Evolutionary conservation across 2,888 invertebrate species (phyloP).

Genomic region (Opisthograptis luteolata): DNA sequence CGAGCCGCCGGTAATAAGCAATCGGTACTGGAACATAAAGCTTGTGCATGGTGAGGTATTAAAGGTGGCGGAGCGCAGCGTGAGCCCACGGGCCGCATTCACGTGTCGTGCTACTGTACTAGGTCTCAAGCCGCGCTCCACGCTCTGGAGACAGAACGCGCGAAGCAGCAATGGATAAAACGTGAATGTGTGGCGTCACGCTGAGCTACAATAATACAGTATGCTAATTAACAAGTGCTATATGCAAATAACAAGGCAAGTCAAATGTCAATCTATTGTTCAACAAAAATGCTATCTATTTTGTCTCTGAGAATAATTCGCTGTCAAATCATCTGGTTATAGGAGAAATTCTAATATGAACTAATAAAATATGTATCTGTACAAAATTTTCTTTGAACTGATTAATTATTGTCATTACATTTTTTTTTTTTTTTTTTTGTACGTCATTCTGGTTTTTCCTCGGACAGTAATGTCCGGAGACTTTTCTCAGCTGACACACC

Average conservation of each 20-base stretch:
- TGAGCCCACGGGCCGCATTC: constrained; percentile 15
- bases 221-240: constrained; percentile 19
- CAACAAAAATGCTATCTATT: constrained; percentile 3
- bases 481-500: no score
- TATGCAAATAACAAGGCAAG: no score
- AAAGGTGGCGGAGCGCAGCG: constrained; percentile 23
- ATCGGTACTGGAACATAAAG: constrained; percentile 36
- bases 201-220: no score
- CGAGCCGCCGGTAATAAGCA: constrained; percentile 30
- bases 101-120: neutral
- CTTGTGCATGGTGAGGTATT: constrained; percentile 30
- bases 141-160: neutral
- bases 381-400: no score
- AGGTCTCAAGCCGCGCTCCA: neutral
- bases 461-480: no score
- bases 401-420: no score
- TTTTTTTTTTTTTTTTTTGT: no score
- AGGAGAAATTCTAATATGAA: no score
- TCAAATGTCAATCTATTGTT: constrained; percentile 8
- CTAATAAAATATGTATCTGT: no score
- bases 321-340: no score
- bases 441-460: no score
- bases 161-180: neutral
- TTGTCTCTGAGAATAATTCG: no score
- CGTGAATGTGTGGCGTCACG: constrained; percentile 28